Evolutionary conservation across 2,113 vertebrate genomes (phyloP).

Genomic region (Camelus bactrianus): DNA sequence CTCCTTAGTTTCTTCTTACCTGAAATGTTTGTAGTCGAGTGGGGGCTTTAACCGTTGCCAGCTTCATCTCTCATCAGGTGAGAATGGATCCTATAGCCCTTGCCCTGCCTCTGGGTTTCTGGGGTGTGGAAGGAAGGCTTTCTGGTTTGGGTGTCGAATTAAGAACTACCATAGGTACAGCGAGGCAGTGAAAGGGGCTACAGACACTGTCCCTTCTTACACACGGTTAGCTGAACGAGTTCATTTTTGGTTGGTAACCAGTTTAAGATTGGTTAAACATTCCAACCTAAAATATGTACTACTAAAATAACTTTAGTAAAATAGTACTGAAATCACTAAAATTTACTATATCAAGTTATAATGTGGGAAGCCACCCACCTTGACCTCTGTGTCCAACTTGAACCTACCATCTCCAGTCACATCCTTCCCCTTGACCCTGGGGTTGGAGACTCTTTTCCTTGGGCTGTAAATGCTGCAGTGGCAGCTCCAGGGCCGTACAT

Average conservation of each 20-base stretch:
- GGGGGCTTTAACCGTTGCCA: slow-evolving; percentile 80
- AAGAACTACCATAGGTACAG: not conserved
- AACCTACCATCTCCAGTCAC: not conserved
- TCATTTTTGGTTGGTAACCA: not conserved
- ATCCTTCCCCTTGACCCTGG: not conserved
- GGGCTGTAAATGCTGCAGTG: not conserved
- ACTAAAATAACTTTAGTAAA: not conserved
- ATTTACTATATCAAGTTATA: not conserved
- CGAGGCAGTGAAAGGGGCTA: not conserved
- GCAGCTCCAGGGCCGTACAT: not conserved
- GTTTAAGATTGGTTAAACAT: not conserved
- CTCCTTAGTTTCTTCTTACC: slow-evolving; percentile 84
- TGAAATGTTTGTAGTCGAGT: slow-evolving; percentile 81
- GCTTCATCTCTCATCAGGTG: slow-evolving; percentile 82
- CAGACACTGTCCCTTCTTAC: not conserved
- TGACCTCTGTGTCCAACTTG: not conserved
- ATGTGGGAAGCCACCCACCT: not conserved
- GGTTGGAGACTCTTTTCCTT: not conserved
- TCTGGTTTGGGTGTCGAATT: not conserved
- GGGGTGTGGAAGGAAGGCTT: slow-evolving; percentile 26
- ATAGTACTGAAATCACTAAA: not conserved
- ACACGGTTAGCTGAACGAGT: not conserved
- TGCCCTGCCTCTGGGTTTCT: slow-evolving; percentile 71
- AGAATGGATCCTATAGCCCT: slow-evolving; percentile 75
- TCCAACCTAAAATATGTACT: not conserved